Conservation (phyloP, 2,888 invertebrate genomes). For the Leucozona laternaria region DNA sequence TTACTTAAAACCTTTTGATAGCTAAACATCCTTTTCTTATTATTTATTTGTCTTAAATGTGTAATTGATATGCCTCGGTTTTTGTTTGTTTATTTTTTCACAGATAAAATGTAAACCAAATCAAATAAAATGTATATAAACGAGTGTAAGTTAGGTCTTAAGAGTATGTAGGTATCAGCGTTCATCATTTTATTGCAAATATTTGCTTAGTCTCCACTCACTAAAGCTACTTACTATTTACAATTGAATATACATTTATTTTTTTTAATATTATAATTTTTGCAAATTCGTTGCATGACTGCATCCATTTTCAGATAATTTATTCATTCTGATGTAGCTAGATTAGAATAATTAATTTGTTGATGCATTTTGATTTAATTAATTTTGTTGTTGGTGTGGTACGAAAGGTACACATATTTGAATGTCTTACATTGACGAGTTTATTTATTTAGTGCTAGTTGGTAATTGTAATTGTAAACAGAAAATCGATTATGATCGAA, state of each 20-base stretch:
- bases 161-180: not conserved
- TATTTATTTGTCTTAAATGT: too few species aligned
- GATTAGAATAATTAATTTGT: conserved; percentile 24
- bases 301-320: conserved; percentile 16
- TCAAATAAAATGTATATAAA: not conserved
- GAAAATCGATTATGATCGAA: not conserved
- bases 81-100: not conserved
- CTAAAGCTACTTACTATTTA: not conserved
- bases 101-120: not conserved
- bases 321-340: conserved; percentile 17
- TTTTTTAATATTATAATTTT: not conserved
- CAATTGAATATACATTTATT: conserved; percentile 6
- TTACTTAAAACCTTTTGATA: too few species aligned
- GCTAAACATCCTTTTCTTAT: too few species aligned
- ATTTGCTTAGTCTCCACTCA: not conserved
- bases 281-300: conserved; percentile 1
- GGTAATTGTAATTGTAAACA: not conserved
- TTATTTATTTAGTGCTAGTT: not conserved
- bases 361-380: conserved; percentile 11
- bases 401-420: too few species aligned
- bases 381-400: not conserved
- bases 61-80: too few species aligned
- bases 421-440: not conserved
- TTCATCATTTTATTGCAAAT: not conserved
- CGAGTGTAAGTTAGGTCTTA: not conserved